Base-by-base conservation (phyloP, 2,797 vertebrate genomes). In the Champsocephalus esox region DNA sequence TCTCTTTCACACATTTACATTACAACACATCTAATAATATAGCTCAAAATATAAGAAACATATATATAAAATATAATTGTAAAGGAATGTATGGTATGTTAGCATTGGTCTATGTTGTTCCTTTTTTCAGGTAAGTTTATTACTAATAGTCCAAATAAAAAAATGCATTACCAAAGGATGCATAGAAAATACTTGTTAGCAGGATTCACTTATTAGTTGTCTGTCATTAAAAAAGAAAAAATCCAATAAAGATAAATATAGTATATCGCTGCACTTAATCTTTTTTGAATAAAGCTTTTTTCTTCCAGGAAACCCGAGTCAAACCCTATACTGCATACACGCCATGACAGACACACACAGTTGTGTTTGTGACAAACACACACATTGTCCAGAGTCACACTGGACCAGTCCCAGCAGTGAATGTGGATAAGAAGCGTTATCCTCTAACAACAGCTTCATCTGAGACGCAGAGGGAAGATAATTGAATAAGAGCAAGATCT, bases 401-500 rank as follows among this genome's bases (percentile, higher is more conserved):
- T 21, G n/a, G n/a, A 66, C 5, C 65, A 17, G 43, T 57, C 46
- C 17, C 57, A 54, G 61, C 32, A 43, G 17, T 55, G 45, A 3
- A 57, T 62, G 41, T 74, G 13, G 61, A 51, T 12, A 64, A 57
- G 32, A 67, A 62, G 66, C 16, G 12, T 44, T 59, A 64, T 38
- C 24, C 24, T 49, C 43, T 11, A 17, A 32, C 52, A 43, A 45
- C 28, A 60, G 12, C 49, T 48, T 17, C 44, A 52, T 52, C 46
- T 44, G 34, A 64, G 38, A 55, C 4, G 8, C 38, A 51, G 64
- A 80, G 64, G 60, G n/a, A 66, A 38, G 16, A 46, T 75, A 73
- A 83, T 16, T 66, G 7, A 84, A 87, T 60, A 64, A 44, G 72
- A 34, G 4, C 45, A 44, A 52, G 44, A 88, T 74, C 19, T 57